Evolutionary conservation across 2,797 vertebrate species (phyloP), one percentile per base, ranked within the genome.

Genomic region (Pseudotriccus pelzelni): DNA sequence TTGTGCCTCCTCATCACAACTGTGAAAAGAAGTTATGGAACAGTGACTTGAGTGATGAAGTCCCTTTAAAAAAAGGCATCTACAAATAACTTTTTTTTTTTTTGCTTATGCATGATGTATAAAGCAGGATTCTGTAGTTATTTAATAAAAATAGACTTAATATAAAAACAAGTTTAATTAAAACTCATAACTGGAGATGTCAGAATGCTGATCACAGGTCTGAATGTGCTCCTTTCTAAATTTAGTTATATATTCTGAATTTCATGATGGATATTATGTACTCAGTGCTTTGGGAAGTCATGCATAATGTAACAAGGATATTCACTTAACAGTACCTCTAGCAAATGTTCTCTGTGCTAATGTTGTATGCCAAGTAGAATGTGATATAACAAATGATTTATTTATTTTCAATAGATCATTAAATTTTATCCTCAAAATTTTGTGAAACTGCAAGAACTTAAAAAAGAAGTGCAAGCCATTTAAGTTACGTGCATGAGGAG

Each of bases 271-370:
- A 86, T 97, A 56, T 88, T 94, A 90, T 79, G 55, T 88, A 90
- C 66, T 58, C 88, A 67, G 63, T 84, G 69, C 91, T 93, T 94
- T 88, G 83, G 74, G 67, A 96, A 96, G 73, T 93, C 88, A 93
- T 95, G 88, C 93, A 94, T 97, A 93, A 97, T 95, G 90, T 76
- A 95, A 82, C 28, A 78, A 75, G 63, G 55, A 81, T 93, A 94
- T 94, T 94, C 74, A 91, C 93, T 95, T 91, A 90, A 69, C 89
- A 66, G 69, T 86, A 91, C 91, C 94, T 95, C 93, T 91, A 79
- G 93, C 91, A 78, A 94, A 95, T 93, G 83, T 95, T 93, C 93
- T 88, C 59, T 66, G 36, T 76, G 83, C 73, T 93, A 79, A 90
- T 84, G 69, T 34, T 66, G 67, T 78, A 66, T 90, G 76, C 85